These are phyloP conservation scores for Oreochromis spilurus DNA, from an alignment of 2,113 vertebrate species.

Conservation along the genomic window DNA sequence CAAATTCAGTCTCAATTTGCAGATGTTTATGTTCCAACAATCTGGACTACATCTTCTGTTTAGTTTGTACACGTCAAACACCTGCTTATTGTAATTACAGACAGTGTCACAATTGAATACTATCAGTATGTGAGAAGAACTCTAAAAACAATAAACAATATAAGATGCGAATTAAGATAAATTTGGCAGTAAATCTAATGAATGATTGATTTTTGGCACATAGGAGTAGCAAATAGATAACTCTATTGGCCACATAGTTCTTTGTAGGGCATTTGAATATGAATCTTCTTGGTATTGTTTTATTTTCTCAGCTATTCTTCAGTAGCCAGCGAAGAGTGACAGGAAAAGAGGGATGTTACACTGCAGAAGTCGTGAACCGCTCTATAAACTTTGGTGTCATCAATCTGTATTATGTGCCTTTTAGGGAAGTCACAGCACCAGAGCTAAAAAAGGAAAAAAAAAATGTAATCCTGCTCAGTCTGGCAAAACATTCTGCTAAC, in stretches of 20 bases:
- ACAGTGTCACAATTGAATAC: background rate
- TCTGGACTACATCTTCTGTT: constrained; percentile 3
- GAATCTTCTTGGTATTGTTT: constrained; percentile 6
- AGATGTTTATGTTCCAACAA: background rate
- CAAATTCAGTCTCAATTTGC: background rate
- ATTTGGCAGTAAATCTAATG: background rate
- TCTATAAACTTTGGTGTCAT: constrained; percentile 40
- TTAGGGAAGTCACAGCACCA: constrained; percentile 8
- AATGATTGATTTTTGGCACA: background rate
- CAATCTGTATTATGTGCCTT: constrained; percentile 34
- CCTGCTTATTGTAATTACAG: constrained; percentile 2
- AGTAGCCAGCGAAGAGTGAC: constrained; percentile 18
- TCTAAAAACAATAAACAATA: background rate
- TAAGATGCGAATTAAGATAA: background rate
- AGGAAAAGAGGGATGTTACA: constrained; percentile 7
- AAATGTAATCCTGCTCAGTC: background rate
- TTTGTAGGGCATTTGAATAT: background rate
- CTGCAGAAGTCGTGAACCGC: constrained; percentile 14
- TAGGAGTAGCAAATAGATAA: background rate
- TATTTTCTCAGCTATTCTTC: constrained; percentile 18
- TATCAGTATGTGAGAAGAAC: background rate
- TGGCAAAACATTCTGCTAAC: constrained; percentile 8
- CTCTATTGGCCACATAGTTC: background rate
- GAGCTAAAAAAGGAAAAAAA: background rate
- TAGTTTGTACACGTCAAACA: constrained; percentile 26